Conservation (phyloP, 2,797 vertebrate genomes). For the Melanotaenia pygmaea region DNA sequence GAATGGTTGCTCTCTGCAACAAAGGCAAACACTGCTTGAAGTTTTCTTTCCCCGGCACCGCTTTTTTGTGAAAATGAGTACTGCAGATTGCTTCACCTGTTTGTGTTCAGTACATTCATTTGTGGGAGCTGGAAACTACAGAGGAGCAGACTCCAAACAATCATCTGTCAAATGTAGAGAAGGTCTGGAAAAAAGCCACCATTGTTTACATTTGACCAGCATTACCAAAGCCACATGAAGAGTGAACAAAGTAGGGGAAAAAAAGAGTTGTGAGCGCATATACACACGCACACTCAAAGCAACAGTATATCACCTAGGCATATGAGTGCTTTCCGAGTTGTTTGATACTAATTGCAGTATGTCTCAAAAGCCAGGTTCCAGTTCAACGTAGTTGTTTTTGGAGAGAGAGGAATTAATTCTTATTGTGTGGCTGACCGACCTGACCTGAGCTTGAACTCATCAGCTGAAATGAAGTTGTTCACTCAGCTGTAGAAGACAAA, state of each 20-base stretch:
- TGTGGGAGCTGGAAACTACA: conserved; percentile 69
- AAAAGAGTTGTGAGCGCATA: conserved; percentile 5
- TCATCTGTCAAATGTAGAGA: conserved; percentile 74
- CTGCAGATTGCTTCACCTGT: conserved; percentile 75
- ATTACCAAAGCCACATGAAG: conserved; percentile 66
- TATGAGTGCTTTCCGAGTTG: conserved; percentile 53
- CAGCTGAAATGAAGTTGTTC: conserved; percentile 99
- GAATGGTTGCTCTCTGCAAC: conserved; percentile 69
- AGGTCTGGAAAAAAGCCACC: conserved; percentile 65
- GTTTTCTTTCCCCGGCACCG: conserved; percentile 45
- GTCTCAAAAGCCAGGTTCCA: conserved; percentile 69
- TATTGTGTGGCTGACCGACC: conserved; percentile 86
- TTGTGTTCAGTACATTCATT: conserved; percentile 78
- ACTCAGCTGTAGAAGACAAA: conserved; percentile 99
- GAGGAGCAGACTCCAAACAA: conserved; percentile 74
- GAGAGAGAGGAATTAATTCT: conserved; percentile 93
- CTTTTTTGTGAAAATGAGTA: conserved; percentile 68
- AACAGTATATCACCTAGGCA: conserved; percentile 29
- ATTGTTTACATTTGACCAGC: conserved; percentile 77
- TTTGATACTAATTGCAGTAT: conserved; percentile 79
- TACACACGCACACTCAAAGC: conserved; percentile 16
- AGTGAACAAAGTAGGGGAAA: conserved; percentile 44
- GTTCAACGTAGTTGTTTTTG: conserved; percentile 70
- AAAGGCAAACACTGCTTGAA: conserved; percentile 72
- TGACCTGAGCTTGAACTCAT: conserved; percentile 99